Percentiles rank a stretch among this genome's conserved stretches.
These are phyloP conservation scores for Drosophila subsilvestris DNA, from an alignment of 2,888 invertebrate species.

Conservation along the genomic window DNA sequence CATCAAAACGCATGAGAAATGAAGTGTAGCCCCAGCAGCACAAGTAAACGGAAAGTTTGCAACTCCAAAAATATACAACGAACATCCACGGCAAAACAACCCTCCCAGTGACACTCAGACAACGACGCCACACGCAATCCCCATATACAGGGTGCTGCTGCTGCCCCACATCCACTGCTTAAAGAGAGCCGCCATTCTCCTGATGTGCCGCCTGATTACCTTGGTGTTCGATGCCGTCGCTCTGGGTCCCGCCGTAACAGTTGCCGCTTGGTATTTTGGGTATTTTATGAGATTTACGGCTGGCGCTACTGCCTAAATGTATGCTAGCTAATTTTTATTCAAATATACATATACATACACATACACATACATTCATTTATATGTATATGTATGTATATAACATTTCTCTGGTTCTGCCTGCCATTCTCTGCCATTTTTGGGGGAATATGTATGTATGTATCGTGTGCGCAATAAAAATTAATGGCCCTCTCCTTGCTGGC, in stretches of 20 bases:
- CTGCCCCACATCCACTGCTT: conserved; percentile 9
- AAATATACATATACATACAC: conserved; percentile 52
- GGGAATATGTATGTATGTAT: conserved; percentile 21
- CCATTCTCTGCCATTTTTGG: conserved; percentile 16
- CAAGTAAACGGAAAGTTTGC: neutral
- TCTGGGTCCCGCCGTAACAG: conserved; percentile 65
- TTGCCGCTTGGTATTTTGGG: conserved; percentile 70
- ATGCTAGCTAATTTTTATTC: conserved; percentile 79
- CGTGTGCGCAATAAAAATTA: conserved; percentile 63
- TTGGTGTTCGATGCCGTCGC: conserved; percentile 44
- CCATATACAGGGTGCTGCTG: conserved; percentile 12
- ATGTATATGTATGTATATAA: conserved; percentile 15
- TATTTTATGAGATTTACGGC: conserved; percentile 62
- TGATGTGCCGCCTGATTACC: conserved; percentile 55
- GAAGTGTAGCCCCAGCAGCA: neutral
- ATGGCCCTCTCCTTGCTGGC: conserved; percentile 39
- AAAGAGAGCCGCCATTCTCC: conserved; percentile 8
- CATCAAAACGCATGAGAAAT: neutral
- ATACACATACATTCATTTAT: conserved; percentile 33
- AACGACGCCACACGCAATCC: conserved; percentile 59
- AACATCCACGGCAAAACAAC: conserved; percentile 42
- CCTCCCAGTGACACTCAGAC: conserved; percentile 42
- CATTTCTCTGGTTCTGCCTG: conserved; percentile 26
- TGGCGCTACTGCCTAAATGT: conserved; percentile 68
- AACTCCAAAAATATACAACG: conserved; percentile 13